Percentiles rank a stretch among this genome's conserved stretches.
These are phyloP conservation scores for Emydoidea blandingii DNA, from an alignment of 2,797 vertebrate genomes.

Conservation along the genomic window DNA sequence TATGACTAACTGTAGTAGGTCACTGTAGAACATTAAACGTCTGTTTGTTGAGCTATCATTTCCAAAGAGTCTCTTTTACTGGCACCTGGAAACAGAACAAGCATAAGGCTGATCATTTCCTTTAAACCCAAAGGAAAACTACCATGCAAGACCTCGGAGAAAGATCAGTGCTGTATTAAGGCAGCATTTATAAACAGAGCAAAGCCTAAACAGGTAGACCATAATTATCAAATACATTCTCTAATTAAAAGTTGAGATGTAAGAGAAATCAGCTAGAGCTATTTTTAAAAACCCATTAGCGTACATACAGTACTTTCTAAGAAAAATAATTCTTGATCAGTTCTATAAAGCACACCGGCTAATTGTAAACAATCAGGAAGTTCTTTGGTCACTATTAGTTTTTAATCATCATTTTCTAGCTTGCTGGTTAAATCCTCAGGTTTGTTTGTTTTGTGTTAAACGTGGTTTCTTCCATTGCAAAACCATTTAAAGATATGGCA, in stretches of 20 bases:
- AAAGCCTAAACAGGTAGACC: slow-evolving; percentile 68
- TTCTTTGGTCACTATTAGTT: slow-evolving; percentile 29
- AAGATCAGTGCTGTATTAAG: slow-evolving; percentile 56
- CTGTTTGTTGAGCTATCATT: slow-evolving; percentile 47
- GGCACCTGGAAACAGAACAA: slow-evolving; percentile 69
- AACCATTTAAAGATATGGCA: background rate
- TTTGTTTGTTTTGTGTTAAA: background rate
- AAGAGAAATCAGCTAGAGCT: slow-evolving; percentile 57
- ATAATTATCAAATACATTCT: slow-evolving; percentile 69
- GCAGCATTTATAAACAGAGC: slow-evolving; percentile 72
- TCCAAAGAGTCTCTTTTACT: slow-evolving; percentile 55
- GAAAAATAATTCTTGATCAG: slow-evolving; percentile 31
- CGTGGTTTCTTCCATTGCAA: background rate
- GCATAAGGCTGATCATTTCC: slow-evolving; percentile 71
- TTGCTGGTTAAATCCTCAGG: slow-evolving; percentile 38
- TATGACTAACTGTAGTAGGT: background rate
- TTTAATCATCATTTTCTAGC: slow-evolving; percentile 39
- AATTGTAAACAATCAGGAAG: slow-evolving; percentile 65
- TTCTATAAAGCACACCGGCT: slow-evolving; percentile 37
- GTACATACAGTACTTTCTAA: background rate
- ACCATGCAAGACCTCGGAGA: slow-evolving; percentile 65
- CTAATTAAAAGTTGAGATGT: slow-evolving; percentile 56
- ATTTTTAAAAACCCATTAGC: slow-evolving; percentile 34
- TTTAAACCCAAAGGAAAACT: slow-evolving; percentile 70
- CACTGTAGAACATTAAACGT: fast-evolving